Evolutionary conservation across 2,888 invertebrate species (phyloP), one percentile per base, ranked within the genome.

Genomic region (Sarcophaga rosellei): DNA sequence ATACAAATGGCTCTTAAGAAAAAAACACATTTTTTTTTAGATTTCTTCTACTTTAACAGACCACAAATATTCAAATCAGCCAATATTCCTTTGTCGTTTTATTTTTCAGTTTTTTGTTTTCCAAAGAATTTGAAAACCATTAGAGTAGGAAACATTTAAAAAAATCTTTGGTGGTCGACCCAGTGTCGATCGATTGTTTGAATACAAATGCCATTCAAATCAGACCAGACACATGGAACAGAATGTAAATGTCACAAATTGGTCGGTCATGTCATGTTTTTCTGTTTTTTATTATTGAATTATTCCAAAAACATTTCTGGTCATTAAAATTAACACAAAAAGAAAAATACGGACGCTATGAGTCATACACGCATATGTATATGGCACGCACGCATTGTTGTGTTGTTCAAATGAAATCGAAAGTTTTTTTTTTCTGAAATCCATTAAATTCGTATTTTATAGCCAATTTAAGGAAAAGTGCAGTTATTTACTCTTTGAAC

Each of bases 181-280:
- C 61, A 21, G 35, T 44, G 65, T 21, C n/a, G n/a, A 78, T 73
- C 72, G 68, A 73, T 78, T 59, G 69, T 75, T 84, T 53, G 69
- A 79, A 44, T 75, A 47, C 74, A 53, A 75, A 74, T 75, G 57
- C 10, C 59, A 59, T 78, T 45, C 59, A 74, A 15, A 35, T 35
- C 35, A 10, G 62, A 44, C 44, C 65, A 68, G 35, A 35, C 35
- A 35, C 35, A 35, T 35, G 35, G 62, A 79, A 75, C 78, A 45
- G 63, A 74, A 79, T 84, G 84, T 79, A 84, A 84, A 84, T 84
- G 79, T 84, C 84, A 84, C 84, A 79, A 79, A 79, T 59, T 66
- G 70, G 45, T 35, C 35, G 35, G 10, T 35, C 10, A 35, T 35
- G 25, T 15, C 5, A 80, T 10, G 62, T 35, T 69, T 62, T 66